Evolutionary conservation across 64 coral and sea anemone species (phyloP).

Genomic region (Montipora capricornis): DNA sequence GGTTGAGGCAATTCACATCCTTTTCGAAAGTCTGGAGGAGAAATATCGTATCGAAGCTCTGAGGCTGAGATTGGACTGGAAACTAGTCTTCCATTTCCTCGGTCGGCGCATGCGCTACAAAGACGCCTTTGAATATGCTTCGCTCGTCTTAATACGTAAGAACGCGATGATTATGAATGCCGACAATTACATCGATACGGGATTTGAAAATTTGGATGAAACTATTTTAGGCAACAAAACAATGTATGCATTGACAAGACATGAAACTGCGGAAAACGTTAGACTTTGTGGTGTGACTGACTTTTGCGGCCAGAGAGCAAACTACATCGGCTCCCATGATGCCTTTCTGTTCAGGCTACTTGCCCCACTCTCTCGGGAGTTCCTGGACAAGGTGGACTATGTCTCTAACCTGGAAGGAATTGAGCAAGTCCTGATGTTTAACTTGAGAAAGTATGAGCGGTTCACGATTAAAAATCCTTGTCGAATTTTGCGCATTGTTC

Average conservation of each 20-base stretch:
- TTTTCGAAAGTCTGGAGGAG: constrained; percentile 61
- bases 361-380: constrained; percentile 32
- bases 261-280: constrained; percentile 42
- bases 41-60: constrained; percentile 50
- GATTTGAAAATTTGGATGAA: constrained; percentile 70
- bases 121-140: constrained; percentile 79
- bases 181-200: constrained; percentile 77
- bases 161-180: constrained; percentile 67
- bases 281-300: constrained; percentile 35
- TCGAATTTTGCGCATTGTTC: constrained; percentile 77
- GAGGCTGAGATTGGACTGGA: constrained; percentile 24
- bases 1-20: constrained; percentile 79
- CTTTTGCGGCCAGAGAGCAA: constrained; percentile 65
- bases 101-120: constrained; percentile 64
- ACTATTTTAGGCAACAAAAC: constrained; percentile 50
- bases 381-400: constrained; percentile 65
- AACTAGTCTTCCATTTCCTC: constrained; percentile 46
- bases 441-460: background rate
- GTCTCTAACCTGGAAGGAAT: constrained; percentile 65
- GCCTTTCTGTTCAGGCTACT: constrained; percentile 81
- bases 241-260: constrained; percentile 90
- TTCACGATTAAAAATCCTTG: constrained; percentile 85
- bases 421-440: constrained; percentile 84
- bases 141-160: constrained; percentile 54
- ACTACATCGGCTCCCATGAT: constrained; percentile 92